These are phyloP conservation scores for Amiota minor DNA, from an alignment of 2,888 invertebrate species.

Conservation along the genomic window DNA sequence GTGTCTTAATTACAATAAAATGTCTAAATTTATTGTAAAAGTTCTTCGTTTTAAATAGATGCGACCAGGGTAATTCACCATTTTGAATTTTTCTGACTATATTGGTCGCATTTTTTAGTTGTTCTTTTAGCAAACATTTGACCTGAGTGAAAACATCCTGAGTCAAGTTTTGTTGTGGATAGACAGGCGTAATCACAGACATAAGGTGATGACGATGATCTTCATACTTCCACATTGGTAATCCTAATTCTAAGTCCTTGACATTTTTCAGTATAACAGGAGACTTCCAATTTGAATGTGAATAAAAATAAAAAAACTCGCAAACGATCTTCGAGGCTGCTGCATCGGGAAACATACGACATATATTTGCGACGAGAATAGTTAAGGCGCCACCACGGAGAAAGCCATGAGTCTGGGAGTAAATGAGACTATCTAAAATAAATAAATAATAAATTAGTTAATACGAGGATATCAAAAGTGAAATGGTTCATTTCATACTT, in stretches of 20 bases:
- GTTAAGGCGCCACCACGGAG: conserved; percentile 98
- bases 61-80: conserved; percentile 86
- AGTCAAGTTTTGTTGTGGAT: conserved; percentile 98
- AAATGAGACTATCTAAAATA: conserved; percentile 87
- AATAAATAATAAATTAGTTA: neutral
- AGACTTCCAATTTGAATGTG: conserved; percentile 97
- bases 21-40: conserved; percentile 84
- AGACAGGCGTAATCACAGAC: conserved; percentile 98
- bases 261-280: conserved; percentile 85
- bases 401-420: conserved; percentile 96
- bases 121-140: conserved; percentile 89
- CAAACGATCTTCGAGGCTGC: conserved; percentile 79
- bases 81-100: conserved; percentile 87
- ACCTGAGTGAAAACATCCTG: conserved; percentile 95
- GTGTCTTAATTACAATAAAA: neutral
- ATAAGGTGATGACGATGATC: conserved; percentile 90
- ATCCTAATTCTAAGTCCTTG: conserved; percentile 65
- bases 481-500: conserved; percentile 67
- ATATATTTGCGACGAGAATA: conserved; percentile 95
- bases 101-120: conserved; percentile 82
- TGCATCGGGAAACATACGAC: conserved; percentile 96
- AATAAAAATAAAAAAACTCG: conserved; percentile 97
- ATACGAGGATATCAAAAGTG: neutral
- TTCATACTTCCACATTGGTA: conserved; percentile 82
- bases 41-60: conserved; percentile 90